A percentile compares a stretch with the other conserved stretches of the same genome.
phyloP scores from a whole-genome alignment of 2,888 invertebrate species.

The Notodonta dromedarius region DNA sequence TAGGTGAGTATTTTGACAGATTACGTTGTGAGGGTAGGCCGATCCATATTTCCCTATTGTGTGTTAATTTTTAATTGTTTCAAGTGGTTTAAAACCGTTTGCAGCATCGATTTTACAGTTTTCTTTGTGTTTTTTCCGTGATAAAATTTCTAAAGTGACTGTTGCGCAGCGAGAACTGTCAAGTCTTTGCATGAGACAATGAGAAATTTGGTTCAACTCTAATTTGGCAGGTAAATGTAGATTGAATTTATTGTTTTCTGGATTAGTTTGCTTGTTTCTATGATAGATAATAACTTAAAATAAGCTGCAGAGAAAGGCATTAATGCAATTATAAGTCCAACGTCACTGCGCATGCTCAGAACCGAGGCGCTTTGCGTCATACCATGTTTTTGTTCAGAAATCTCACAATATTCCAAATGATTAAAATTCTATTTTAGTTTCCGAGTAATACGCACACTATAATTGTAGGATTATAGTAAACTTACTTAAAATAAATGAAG shows the following conservation, averaged over 20 bases:
- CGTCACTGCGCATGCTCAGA: slow-evolving; percentile 53
- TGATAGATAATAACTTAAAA: slow-evolving; percentile 23
- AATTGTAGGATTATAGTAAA: too few relatives aligned
- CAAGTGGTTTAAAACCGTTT: background rate
- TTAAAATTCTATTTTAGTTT: background rate
- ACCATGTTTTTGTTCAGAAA: slow-evolving; percentile 44
- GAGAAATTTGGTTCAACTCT: background rate
- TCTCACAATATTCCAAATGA: slow-evolving; percentile 20
- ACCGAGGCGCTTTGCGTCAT: slow-evolving; percentile 57
- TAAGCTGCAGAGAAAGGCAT: slow-evolving; percentile 42
- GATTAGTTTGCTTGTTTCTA: background rate
- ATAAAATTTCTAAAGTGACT: slow-evolving; percentile 9
- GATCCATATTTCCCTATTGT: slow-evolving; percentile 36
- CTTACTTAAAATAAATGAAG: too few relatives aligned
- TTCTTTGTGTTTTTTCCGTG: slow-evolving; percentile 5
- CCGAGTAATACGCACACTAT: background rate
- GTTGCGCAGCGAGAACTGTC: background rate
- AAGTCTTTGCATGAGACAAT: slow-evolving; percentile 15
- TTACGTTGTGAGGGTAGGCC: slow-evolving; percentile 38
- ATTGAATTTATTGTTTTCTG: background rate
- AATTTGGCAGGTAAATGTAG: background rate
- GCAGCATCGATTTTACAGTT: background rate
- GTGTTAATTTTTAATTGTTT: slow-evolving; percentile 18
- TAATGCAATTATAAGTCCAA: slow-evolving; percentile 54
- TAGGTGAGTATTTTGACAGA: slow-evolving; percentile 67